Percentiles rank a stretch among this genome's conserved stretches.
Conservation (phyloP, 2,113 vertebrate species). For the Globicephala melas region DNA sequence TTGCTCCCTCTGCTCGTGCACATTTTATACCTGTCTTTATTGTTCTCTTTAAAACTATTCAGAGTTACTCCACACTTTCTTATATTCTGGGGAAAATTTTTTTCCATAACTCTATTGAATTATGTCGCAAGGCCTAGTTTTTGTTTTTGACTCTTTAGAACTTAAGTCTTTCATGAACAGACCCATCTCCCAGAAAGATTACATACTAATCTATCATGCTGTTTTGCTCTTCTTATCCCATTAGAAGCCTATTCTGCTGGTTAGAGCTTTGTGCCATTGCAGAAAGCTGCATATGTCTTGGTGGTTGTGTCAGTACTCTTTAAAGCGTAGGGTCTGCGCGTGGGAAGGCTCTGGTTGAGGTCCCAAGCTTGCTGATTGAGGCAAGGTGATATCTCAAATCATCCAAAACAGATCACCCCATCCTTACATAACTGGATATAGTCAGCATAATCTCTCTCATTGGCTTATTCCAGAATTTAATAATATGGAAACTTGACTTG, state of each 20-base stretch:
- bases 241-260: neutral
- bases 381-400: neutral
- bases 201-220: neutral
- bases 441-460: neutral
- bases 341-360: neutral
- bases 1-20: neutral
- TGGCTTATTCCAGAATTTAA: conserved; percentile 21
- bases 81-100: neutral
- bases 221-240: neutral
- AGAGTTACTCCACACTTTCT: neutral
- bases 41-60: neutral
- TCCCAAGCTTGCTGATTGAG: neutral
- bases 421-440: neutral
- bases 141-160: neutral
- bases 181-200: neutral
- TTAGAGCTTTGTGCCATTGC: neutral
- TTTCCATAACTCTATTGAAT: neutral
- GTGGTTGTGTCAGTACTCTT: neutral
- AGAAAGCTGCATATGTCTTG: neutral
- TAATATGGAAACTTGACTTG: neutral
- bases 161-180: conserved; percentile 27
- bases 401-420: neutral
- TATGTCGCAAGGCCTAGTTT: neutral
- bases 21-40: neutral
- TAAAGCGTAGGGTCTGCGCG: neutral